These are phyloP conservation scores for Haplochromis burtoni DNA, from an alignment of 2,113 vertebrate genomes.

Conservation along the genomic window DNA sequence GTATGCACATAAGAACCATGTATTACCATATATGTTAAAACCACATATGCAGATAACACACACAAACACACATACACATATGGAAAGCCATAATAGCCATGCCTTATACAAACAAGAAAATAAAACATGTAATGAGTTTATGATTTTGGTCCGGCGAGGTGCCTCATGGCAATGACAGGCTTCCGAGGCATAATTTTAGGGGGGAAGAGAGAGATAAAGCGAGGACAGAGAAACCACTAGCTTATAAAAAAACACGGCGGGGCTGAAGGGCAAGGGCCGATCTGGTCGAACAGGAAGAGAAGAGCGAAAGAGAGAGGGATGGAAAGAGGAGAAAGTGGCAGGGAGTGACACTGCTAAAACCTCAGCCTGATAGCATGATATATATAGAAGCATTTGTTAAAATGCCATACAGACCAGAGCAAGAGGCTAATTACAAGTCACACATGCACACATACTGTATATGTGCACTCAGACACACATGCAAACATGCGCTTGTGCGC, in stretches of 20 bases:
- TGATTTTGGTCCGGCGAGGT: slow-evolving; percentile 32
- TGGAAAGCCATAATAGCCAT: not conserved
- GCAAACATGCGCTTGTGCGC: not conserved
- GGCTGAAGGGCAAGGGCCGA: not conserved
- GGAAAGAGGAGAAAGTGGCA: slow-evolving; percentile 12
- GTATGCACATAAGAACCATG: not conserved
- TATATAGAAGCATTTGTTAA: slow-evolving; percentile 65
- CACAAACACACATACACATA: not conserved
- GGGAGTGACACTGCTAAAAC: not conserved
- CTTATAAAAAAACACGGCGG: slow-evolving; percentile 18
- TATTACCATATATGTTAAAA: not conserved
- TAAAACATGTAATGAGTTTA: slow-evolving; percentile 37
- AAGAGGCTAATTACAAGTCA: slow-evolving; percentile 65
- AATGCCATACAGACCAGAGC: slow-evolving; percentile 56
- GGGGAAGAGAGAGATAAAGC: slow-evolving; percentile 44
- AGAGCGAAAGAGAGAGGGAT: not conserved
- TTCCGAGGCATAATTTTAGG: slow-evolving; percentile 49
- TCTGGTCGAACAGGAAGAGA: not conserved
- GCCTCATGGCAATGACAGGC: slow-evolving; percentile 44
- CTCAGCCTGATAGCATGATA: slow-evolving; percentile 39
- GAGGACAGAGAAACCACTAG: slow-evolving; percentile 26
- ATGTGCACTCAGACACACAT: not conserved
- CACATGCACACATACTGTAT: not conserved
- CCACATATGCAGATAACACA: not conserved
- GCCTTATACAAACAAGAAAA: slow-evolving; percentile 19